Evolutionary conservation across 1,140 invertebrate species (phyloP), one percentile per base, ranked within the genome.

Genomic region (Magallana angulata): DNA sequence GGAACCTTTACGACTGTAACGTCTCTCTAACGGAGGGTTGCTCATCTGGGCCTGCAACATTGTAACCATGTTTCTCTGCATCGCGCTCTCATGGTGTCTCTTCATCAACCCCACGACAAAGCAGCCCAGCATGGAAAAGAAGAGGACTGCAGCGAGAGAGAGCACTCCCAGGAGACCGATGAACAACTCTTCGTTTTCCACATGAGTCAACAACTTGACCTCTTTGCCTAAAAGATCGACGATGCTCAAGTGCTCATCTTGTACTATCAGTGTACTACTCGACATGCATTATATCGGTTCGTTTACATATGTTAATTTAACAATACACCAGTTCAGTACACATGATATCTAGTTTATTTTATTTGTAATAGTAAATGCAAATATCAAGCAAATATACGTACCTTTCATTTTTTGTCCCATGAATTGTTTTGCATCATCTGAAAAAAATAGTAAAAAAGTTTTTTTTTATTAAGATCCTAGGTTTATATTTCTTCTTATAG

Each of bases 121-220:
- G 14, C 68, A 76, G 8, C 68, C 68, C 24, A 76, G 36, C 68
- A 76, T 76, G 8, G 68, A 18, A 11, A 76, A 18, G 24, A 76
- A 76, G 24, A 76, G 24, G 68, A 76, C 24, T 30, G 68, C 68
- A 76, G 68, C 68, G 7, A 76, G 68, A 24, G 68, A 8, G 3
- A 76, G 36, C 7, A 76, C 68, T 30, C 68, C 68, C 9, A 76
- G 68, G 24, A 76, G 68, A 4, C 24, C 68, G 68, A 76, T 30
- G 36, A 76, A 76, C 68, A 76, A 11, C 8, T 30, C 24, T 30
- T 76, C 68, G 14, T 76, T 18, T 9, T 76, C 68, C 24, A 76
- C 68, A 24, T 76, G 68, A 76, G 68, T 76, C 68, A 76, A 18
- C 24, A 76, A 76, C 68, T 76, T 76, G 24, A 76, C 24, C 68